A percentile compares a stretch with the other conserved stretches of the same genome.
phyloP scores from a whole-genome alignment of 2,888 invertebrate species.

The Capitulum mitella region DNA sequence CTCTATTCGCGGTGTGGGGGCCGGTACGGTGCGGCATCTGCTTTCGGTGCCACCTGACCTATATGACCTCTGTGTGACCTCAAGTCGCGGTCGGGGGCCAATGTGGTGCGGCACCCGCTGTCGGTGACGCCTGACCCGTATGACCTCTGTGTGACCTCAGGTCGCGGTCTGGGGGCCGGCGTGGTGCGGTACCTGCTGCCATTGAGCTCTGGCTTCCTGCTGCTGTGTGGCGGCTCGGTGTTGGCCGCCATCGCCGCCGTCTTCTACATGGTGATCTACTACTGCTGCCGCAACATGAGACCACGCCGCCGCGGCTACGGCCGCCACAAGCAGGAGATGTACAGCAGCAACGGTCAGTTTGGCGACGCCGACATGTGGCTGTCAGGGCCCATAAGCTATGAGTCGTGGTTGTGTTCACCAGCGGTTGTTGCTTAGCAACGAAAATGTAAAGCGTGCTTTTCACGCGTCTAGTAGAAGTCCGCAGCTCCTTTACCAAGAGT shows the following conservation, averaged over 20 bases:
- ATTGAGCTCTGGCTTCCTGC: background rate
- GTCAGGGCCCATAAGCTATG: too few relatives aligned
- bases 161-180: constrained; percentile 9
- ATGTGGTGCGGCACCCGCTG: background rate
- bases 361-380: too few relatives aligned
- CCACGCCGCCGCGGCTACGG: background rate
- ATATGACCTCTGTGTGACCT: background rate
- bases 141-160: background rate
- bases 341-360: constrained; percentile 17
- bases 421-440: too few relatives aligned
- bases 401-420: too few relatives aligned
- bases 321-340: background rate
- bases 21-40: too few relatives aligned
- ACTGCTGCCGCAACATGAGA: background rate
- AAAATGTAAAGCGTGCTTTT: too few relatives aligned
- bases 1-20: too few relatives aligned
- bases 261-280: constrained; percentile 10
- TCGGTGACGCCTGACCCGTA: background rate
- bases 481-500: too few relatives aligned
- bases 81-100: background rate
- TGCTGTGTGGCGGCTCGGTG: constrained; percentile 8
- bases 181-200: constrained; percentile 18
- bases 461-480: too few relatives aligned
- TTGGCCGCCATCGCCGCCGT: background rate
- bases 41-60: too few relatives aligned